Evolutionary conservation across 2,113 vertebrate species (phyloP).

Genomic region (Sebastes schlegelii): DNA sequence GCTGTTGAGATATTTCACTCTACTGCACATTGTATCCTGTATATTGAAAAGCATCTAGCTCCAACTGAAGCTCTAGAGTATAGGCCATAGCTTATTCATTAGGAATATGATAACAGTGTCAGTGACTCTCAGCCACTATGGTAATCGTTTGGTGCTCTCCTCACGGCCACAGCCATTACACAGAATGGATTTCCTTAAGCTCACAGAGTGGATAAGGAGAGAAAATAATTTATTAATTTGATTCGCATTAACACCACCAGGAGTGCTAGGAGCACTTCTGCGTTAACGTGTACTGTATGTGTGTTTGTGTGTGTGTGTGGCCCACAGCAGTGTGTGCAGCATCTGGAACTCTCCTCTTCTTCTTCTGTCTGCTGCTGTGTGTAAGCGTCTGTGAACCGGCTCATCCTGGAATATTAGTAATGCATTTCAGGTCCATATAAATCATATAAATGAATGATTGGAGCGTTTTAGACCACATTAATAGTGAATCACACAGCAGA

Average conservation of each 20-base stretch:
- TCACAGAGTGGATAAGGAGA: conserved; percentile 21
- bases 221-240: conserved; percentile 25
- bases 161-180: conserved; percentile 12
- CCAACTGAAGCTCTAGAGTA: neutral
- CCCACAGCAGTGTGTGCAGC: conserved; percentile 7
- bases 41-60: neutral
- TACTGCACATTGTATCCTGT: too few relatives aligned
- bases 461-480: conserved; percentile 26
- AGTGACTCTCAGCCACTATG: conserved; percentile 1
- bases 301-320: neutral
- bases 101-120: conserved; percentile 11
- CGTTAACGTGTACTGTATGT: neutral
- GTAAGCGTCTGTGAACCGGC: neutral
- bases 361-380: neutral
- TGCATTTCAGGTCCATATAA: neutral
- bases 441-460: conserved; percentile 26
- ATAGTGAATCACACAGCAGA: conserved; percentile 22
- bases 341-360: conserved; percentile 1
- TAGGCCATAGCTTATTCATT: neutral
- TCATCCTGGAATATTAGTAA: neutral
- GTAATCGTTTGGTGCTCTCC: neutral
- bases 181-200: conserved; percentile 21
- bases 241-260: conserved; percentile 4
- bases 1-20: neutral
- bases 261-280: neutral